Evolutionary conservation across 1,140 invertebrate genomes (phyloP).

Genomic region (Drosophila micromelanica): DNA sequence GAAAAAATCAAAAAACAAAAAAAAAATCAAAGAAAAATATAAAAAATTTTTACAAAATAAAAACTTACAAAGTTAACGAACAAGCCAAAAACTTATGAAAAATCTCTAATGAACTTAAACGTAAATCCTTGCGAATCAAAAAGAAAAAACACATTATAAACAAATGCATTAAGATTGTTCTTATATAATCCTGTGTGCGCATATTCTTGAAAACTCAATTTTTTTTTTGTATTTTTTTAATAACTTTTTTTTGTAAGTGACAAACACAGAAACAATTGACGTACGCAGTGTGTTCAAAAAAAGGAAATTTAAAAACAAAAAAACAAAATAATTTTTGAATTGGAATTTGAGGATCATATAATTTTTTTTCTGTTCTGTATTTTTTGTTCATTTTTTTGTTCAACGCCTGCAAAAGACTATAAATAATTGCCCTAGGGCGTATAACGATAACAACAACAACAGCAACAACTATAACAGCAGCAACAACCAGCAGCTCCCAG

Average conservation of each 20-base stretch:
- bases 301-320: conserved; percentile 3
- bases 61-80: conserved; percentile 21
- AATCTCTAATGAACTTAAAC: conserved; percentile 16
- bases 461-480: conserved; percentile 28
- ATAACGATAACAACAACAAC: conserved; percentile 29
- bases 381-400: conserved; percentile 43
- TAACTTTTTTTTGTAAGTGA: conserved; percentile 68
- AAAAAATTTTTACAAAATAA: not conserved
- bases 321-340: conserved; percentile 25
- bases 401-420: conserved; percentile 56
- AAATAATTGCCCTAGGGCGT: conserved; percentile 65
- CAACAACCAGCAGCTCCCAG: conserved; percentile 7
- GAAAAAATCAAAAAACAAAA: conserved; percentile 13
- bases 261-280: conserved; percentile 22
- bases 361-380: conserved; percentile 50
- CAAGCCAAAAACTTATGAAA: conserved; percentile 18
- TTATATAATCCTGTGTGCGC: conserved; percentile 62
- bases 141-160: conserved; percentile 25
- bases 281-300: conserved; percentile 24
- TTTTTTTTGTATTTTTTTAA: conserved; percentile 58
- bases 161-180: conserved; percentile 30
- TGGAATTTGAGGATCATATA: conserved; percentile 31
- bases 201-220: conserved; percentile 8
- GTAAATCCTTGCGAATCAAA: conserved; percentile 51
- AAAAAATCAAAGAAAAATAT: conserved; percentile 3